Conservation (phyloP, 30 jellyfish, hydroid and myxozoan species). For the Turritopsis rubra region DNA sequence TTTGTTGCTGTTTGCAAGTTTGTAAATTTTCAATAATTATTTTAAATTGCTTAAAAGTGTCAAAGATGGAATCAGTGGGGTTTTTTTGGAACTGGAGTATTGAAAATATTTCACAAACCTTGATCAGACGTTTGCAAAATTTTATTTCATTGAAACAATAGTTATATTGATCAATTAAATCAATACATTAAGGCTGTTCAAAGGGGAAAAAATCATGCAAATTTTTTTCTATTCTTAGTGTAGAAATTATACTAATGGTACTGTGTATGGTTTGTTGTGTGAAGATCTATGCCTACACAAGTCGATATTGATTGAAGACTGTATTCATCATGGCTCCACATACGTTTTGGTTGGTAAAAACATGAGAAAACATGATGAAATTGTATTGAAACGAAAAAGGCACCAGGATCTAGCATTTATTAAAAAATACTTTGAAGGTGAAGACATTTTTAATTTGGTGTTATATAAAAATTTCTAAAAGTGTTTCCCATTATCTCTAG, state of each 20-base stretch:
- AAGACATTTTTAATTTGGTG: no score
- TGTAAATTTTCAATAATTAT: no score
- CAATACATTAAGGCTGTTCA: neutral
- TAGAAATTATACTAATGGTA: constrained; percentile 29
- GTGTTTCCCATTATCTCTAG: neutral
- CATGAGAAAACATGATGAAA: constrained; percentile 10
- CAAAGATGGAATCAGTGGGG: no score
- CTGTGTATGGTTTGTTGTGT: constrained; percentile 60
- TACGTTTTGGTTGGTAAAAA: constrained; percentile 41
- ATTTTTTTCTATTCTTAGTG: constrained; percentile 38
- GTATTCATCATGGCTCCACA: constrained; percentile 66
- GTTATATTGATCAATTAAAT: neutral
- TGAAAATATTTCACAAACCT: no score
- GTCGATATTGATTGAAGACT: constrained; percentile 17
- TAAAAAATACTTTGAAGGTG: neutral
- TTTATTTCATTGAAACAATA: no score
- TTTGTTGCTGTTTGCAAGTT: no score
- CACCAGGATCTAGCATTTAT: constrained; percentile 9
- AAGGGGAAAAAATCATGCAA: neutral
- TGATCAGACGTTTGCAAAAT: no score
- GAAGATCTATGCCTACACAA: constrained; percentile 35
- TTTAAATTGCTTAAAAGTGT: no score
- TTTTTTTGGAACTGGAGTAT: no score
- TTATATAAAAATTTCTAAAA: no score
- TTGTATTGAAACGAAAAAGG: constrained; percentile 33